A percentile compares a stretch with the other conserved stretches of the same genome.
These are phyloP conservation scores for Chaitophorus viminalis DNA, from an alignment of 2,888 invertebrate genomes.

Conservation along the genomic window DNA sequence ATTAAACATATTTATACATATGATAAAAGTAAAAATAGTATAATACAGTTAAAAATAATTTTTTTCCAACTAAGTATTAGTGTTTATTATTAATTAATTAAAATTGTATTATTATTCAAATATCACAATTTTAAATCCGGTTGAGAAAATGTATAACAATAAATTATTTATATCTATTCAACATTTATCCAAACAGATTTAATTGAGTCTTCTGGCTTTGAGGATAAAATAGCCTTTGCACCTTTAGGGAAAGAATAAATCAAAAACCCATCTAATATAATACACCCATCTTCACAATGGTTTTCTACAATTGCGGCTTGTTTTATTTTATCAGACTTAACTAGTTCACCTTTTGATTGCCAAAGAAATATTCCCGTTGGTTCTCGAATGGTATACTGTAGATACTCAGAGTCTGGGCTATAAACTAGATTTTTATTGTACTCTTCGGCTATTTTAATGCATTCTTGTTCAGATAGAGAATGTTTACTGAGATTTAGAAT, in stretches of 20 bases:
- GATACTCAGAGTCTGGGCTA: conserved; percentile 35
- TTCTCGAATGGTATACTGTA: conserved; percentile 58
- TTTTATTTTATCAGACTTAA: conserved; percentile 52
- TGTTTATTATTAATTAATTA: not conserved
- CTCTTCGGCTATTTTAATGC: conserved; percentile 33
- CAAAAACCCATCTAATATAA: conserved; percentile 56
- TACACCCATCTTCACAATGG: conserved; percentile 59
- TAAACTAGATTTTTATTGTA: conserved; percentile 59
- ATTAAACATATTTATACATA: not conserved
- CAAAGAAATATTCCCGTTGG: conserved; percentile 50
- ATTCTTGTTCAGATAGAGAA: conserved; percentile 41
- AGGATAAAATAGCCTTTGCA: conserved; percentile 46
- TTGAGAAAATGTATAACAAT: not conserved
- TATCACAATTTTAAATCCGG: conserved; percentile 22
- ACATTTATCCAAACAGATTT: conserved; percentile 46
- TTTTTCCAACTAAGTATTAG: conserved; percentile 28
- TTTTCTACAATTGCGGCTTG: conserved; percentile 21
- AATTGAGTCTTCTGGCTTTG: conserved; percentile 53
- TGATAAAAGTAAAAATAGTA: not conserved
- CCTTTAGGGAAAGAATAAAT: conserved; percentile 54
- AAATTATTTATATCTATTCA: conserved; percentile 3
- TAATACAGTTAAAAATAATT: not conserved
- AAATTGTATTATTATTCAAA: conserved; percentile 22
- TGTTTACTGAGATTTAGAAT: conserved; percentile 32
- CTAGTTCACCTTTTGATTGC: conserved; percentile 43